These are phyloP conservation scores for Chrysocyon brachyurus DNA, from an alignment of 2,797 vertebrate species.

Conservation along the genomic window DNA sequence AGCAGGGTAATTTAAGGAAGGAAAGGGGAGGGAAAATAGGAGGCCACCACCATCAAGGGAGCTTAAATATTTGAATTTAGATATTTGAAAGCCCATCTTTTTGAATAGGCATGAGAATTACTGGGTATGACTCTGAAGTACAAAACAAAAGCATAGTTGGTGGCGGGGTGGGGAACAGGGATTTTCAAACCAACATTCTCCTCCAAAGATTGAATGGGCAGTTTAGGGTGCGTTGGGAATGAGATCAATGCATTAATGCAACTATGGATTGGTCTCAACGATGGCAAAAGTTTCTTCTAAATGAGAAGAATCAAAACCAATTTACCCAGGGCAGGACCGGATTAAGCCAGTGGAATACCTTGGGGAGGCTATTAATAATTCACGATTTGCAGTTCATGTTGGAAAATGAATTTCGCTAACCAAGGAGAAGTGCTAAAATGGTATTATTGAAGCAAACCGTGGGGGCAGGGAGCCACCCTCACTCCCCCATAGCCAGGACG, in stretches of 20 bases:
- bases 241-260: background rate
- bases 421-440: slow-evolving; percentile 64
- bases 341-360: slow-evolving; percentile 51
- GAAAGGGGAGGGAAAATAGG: background rate
- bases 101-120: slow-evolving; percentile 47
- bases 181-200: slow-evolving; percentile 44
- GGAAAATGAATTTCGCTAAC: slow-evolving; percentile 71
- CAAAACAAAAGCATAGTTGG: slow-evolving; percentile 25
- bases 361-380: slow-evolving; percentile 68
- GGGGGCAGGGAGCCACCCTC: background rate
- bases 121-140: slow-evolving; percentile 13
- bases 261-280: background rate
- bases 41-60: background rate
- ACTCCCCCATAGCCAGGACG: background rate
- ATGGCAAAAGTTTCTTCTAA: slow-evolving; percentile 27
- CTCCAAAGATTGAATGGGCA: background rate
- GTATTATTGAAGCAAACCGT: background rate
- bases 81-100: slow-evolving; percentile 53
- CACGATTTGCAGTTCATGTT: slow-evolving; percentile 60
- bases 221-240: background rate
- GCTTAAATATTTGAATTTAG: slow-evolving; percentile 60
- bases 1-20: background rate
- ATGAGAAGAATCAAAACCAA: slow-evolving; percentile 72
- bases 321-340: slow-evolving; percentile 47
- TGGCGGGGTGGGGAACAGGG: fast-evolving